phyloP scores from a whole-genome alignment of 2,888 invertebrate genomes.

The Priocnemis perturbator region DNA sequence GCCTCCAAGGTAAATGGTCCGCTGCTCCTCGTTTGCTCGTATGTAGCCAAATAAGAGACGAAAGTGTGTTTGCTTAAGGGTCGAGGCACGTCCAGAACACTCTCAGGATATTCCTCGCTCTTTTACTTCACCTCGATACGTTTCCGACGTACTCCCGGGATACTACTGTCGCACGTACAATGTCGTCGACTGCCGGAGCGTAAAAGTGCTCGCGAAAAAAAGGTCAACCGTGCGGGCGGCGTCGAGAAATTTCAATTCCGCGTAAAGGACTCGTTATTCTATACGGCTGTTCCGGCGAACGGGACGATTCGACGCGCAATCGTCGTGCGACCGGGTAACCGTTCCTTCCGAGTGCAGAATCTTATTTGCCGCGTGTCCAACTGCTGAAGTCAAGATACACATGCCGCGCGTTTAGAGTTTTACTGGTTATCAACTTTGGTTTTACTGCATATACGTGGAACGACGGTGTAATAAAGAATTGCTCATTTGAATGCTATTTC shows the following conservation, averaged over 20 bases:
- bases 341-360: neutral
- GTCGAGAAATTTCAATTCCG: neutral
- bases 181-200: constrained; percentile 4
- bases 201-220: no score
- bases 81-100: constrained; percentile 58
- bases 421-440: no score
- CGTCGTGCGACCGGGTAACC: neutral
- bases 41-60: constrained; percentile 58
- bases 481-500: no score
- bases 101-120: constrained; percentile 27
- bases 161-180: neutral
- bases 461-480: no score
- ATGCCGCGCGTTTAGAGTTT: neutral
- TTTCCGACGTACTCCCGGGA: constrained; percentile 31
- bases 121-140: constrained; percentile 36
- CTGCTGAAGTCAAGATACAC: neutral
- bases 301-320: neutral
- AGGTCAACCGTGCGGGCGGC: no score
- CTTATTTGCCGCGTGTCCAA: neutral
- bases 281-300: no score
- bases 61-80: constrained; percentile 61
- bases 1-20: constrained; percentile 44
- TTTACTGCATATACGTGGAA: no score
- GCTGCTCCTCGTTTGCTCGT: constrained; percentile 37
- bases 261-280: neutral